phyloP scores from a whole-genome alignment of 2,888 invertebrate species.

The Limnephilus lunatus region DNA sequence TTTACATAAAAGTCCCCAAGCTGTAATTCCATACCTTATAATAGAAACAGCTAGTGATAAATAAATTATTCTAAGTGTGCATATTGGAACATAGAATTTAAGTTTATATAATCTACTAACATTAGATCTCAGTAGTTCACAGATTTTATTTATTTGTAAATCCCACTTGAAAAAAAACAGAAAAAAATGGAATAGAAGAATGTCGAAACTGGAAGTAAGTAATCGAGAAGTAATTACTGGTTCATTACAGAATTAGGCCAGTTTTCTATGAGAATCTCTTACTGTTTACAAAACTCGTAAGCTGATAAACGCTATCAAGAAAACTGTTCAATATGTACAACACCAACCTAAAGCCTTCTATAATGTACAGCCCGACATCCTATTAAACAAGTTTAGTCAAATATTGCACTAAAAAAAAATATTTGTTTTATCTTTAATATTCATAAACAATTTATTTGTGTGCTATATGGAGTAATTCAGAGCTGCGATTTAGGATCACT shows the following conservation, averaged over 20 bases:
- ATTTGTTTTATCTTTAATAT: neutral
- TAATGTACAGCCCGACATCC: neutral
- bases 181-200: too few relatives aligned
- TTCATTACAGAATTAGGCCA: too few relatives aligned
- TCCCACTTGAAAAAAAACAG: too few relatives aligned
- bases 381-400: neutral
- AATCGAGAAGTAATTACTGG: too few relatives aligned
- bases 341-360: neutral
- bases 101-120: too few relatives aligned
- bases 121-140: too few relatives aligned
- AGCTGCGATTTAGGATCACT: neutral
- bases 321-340: neutral
- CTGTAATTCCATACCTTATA: too few relatives aligned
- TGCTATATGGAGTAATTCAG: neutral
- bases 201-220: neutral
- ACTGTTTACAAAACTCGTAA: neutral
- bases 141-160: too few relatives aligned
- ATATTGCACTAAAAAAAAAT: neutral
- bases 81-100: too few relatives aligned
- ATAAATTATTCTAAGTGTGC: too few relatives aligned
- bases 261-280: neutral
- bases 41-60: too few relatives aligned
- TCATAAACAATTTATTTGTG: neutral
- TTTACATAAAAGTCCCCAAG: too few relatives aligned
- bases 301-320: neutral